phyloP scores from a whole-genome alignment of 2,113 vertebrate species.

The Martes martes region DNA sequence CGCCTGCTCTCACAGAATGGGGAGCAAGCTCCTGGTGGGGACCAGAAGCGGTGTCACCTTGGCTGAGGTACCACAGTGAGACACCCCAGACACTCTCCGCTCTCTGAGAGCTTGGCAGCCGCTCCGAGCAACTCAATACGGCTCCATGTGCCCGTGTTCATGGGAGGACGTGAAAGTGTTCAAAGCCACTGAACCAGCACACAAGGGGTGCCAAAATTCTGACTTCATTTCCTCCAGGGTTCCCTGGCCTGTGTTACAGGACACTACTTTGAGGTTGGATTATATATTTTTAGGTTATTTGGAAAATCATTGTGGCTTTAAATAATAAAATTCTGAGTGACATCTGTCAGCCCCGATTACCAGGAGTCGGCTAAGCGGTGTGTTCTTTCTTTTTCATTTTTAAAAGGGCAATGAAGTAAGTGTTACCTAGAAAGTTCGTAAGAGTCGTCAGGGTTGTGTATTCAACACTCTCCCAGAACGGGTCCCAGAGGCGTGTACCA shows the following conservation, averaged over 20 bases:
- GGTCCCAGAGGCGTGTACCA: conserved; percentile 34
- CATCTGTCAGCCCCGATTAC: not conserved
- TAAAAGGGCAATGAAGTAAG: conserved; percentile 72
- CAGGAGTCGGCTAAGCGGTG: not conserved
- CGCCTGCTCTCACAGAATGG: not conserved
- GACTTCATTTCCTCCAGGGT: conserved; percentile 71
- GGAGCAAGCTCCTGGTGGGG: not conserved
- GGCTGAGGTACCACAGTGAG: not conserved
- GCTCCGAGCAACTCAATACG: fast-evolving
- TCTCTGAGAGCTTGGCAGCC: conserved; percentile 10
- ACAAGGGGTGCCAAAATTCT: conserved; percentile 46
- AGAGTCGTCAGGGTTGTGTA: conserved; percentile 48
- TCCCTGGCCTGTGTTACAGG: conserved; percentile 68
- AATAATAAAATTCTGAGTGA: conserved; percentile 61
- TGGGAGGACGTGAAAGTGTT: conserved; percentile 20
- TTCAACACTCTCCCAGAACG: conserved; percentile 57
- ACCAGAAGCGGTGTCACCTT: not conserved
- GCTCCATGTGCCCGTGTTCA: not conserved
- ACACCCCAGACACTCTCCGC: not conserved
- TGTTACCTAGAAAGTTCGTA: conserved; percentile 54
- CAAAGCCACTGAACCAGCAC: conserved; percentile 20
- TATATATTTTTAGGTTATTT: conserved; percentile 41
- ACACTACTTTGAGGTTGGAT: conserved; percentile 58
- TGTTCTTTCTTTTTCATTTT: conserved; percentile 51
- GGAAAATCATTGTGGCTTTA: conserved; percentile 62